These are phyloP conservation scores for Ectropis crepuscularia DNA, from an alignment of 2,888 invertebrate species.

Conservation along the genomic window DNA sequence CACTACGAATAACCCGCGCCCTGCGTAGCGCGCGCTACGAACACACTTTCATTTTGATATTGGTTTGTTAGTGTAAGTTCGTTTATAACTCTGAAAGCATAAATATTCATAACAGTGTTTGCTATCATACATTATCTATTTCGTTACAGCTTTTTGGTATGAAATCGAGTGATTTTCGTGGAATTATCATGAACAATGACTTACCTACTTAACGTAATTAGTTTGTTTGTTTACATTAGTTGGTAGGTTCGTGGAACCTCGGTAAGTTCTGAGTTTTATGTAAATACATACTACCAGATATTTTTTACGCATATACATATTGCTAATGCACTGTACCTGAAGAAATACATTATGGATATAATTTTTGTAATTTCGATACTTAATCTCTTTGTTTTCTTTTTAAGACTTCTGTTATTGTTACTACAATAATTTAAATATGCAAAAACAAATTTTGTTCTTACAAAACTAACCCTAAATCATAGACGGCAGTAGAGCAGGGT, in stretches of 20 bases:
- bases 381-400: too few species aligned
- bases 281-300: background rate
- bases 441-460: too few species aligned
- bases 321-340: too few species aligned
- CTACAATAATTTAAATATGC: too few species aligned
- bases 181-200: background rate
- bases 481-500: too few species aligned
- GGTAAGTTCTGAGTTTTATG: background rate
- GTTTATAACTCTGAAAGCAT: background rate
- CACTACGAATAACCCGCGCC: constrained; percentile 44
- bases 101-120: too few species aligned
- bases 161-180: background rate
- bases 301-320: too few species aligned
- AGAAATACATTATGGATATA: too few species aligned
- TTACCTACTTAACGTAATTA: background rate
- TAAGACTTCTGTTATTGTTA: too few species aligned
- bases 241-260: background rate
- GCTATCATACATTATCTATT: background rate
- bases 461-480: too few species aligned
- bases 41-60: background rate
- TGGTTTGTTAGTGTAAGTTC: constrained; percentile 6
- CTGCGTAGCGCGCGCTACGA: constrained; percentile 12
- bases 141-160: background rate
- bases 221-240: constrained; percentile 5
- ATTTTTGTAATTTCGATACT: too few species aligned